Percentiles rank a stretch among this genome's conserved stretches.
Evolutionary conservation across 1,140 invertebrate species (phyloP).

Genomic region (Nasonia giraulti): DNA sequence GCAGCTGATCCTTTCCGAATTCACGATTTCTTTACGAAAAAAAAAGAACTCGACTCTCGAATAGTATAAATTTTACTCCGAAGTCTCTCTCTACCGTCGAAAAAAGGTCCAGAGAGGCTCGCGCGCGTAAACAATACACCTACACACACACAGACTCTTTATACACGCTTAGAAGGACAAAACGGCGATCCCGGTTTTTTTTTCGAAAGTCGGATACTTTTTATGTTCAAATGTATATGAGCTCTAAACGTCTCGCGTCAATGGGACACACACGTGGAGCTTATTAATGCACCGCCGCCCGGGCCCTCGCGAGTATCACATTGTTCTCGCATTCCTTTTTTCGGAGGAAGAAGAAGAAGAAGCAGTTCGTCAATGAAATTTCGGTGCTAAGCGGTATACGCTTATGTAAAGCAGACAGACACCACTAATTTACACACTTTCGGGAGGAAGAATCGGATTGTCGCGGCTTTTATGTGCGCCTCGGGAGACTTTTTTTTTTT

Average conservation of each 20-base stretch:
- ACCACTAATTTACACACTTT: background rate
- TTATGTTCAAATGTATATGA: constrained; percentile 39
- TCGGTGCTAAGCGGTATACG: background rate
- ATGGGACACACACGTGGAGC: constrained; percentile 39
- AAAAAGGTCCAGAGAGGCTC: background rate
- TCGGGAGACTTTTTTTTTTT: background rate
- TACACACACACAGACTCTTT: background rate
- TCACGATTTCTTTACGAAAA: background rate
- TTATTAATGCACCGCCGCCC: constrained; percentile 34
- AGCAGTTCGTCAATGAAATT: constrained; percentile 30
- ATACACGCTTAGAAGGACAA: background rate
- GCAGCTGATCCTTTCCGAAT: background rate
- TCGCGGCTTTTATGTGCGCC: background rate
- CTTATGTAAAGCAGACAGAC: constrained; percentile 16
- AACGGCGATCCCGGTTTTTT: background rate
- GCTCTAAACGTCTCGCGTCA: background rate
- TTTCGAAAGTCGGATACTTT: background rate
- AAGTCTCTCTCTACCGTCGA: background rate
- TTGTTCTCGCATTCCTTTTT: constrained; percentile 24
- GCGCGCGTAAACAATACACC: constrained; percentile 9
- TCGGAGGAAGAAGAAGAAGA: background rate
- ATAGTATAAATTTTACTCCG: background rate
- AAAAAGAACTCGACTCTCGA: background rate
- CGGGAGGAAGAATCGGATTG: background rate
- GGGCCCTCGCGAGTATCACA: background rate